Evolutionary conservation across 1,140 invertebrate genomes (phyloP).

Genomic region (Apolygus lucorum): DNA sequence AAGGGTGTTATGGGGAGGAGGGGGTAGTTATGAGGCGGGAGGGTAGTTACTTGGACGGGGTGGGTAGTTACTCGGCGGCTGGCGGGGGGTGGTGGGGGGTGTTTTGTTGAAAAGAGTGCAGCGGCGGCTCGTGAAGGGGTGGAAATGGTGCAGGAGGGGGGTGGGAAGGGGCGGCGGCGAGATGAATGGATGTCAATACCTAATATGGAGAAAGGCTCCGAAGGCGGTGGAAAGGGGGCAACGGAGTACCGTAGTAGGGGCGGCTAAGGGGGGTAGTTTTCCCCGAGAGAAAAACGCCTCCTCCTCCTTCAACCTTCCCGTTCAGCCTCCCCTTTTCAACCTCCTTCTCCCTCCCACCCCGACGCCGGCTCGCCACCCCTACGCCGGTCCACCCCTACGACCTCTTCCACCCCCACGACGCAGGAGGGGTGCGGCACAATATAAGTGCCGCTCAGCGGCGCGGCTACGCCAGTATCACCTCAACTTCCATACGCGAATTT

Average conservation of each 20-base stretch:
- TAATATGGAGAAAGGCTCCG: slow-evolving; percentile 5
- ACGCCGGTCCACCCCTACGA: background rate
- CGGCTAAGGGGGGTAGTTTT: background rate
- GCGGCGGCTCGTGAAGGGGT: background rate
- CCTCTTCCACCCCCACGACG: background rate
- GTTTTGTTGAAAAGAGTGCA: slow-evolving; percentile 8
- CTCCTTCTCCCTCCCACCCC: background rate
- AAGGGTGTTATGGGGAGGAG: too few relatives aligned
- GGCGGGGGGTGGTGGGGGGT: background rate
- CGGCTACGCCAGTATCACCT: background rate
- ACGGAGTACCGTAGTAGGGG: background rate
- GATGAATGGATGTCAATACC: slow-evolving; percentile 19
- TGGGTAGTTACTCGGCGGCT: too few relatives aligned
- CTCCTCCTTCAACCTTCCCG: background rate
- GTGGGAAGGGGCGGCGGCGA: background rate
- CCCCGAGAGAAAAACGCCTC: slow-evolving; percentile 1
- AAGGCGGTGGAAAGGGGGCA: background rate
- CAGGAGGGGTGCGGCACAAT: slow-evolving; percentile 6
- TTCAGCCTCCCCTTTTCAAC: background rate
- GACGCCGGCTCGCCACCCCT: slow-evolving; percentile 1
- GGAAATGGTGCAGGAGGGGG: background rate
- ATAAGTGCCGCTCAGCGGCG: background rate
- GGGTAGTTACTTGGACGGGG: too few relatives aligned
- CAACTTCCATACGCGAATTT: slow-evolving; percentile 8
- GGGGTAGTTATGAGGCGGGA: too few relatives aligned